Base-by-base conservation (phyloP, 2,113 vertebrate genomes). In the Coreoperca whiteheadi region DNA sequence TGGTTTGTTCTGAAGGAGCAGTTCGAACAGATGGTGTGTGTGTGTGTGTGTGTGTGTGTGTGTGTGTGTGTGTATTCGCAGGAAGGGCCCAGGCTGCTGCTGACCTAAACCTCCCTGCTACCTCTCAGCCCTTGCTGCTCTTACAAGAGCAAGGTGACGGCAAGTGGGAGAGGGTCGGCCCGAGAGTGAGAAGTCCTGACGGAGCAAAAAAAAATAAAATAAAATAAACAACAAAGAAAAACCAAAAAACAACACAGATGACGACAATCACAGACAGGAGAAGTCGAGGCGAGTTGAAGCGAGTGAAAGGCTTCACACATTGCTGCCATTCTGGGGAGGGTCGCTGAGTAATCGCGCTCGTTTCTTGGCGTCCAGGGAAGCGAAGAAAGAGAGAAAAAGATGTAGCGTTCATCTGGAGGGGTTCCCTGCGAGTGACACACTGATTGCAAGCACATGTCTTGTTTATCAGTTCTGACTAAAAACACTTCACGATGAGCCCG, bases 1-100 rank as follows among this genome's bases (percentile, higher is more conserved):
- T 74, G 69, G 81, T 80, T 82, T 86, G 78, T 87, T 91, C 79
- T 43, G 50, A 88, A 71, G 63, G 65, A 56, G 65, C 70, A 73
- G 57, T 56, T 75, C 53, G 11, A 80, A 80, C 88, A 89, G 88
- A 90, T 83, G 72, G 81, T 43, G 57, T 39, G 69, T 54, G 41
- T 77, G 59, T 34, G 57, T 41, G 43, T 56, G 30, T 43, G 46
- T 37, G 2, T 32, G 2, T n/a, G n/a, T 77, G 53, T 66, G 71
- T 32, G 4, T 32, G 2, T 32, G 4, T 76, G 77, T 50, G 50
- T 32, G 43, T 65, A n/a, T 74, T 68, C 48, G 79, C 56, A 79
- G 86, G 39, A 86, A 87, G 70, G 64, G 74, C 11, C 51, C 50
- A 15, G 21, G 32, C 50, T 69, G 56, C 78, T 83, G 63, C 57